A percentile compares a stretch with the other conserved stretches of the same genome.
These are phyloP conservation scores for Microtus ochrogaster DNA, from an alignment of 2,113 vertebrate genomes.

Conservation along the genomic window DNA sequence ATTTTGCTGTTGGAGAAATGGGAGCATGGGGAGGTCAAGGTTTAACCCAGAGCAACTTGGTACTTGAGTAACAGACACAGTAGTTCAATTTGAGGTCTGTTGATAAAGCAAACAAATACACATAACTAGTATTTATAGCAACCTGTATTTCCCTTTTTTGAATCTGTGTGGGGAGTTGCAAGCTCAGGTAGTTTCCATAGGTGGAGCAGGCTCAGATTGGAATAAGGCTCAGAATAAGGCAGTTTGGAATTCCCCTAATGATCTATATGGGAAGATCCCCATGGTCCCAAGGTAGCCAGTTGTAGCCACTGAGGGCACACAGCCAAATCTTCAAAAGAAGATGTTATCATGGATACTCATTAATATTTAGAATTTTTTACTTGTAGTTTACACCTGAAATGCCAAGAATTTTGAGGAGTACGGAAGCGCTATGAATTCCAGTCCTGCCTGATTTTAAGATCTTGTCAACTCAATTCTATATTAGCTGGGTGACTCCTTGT, in stretches of 20 bases:
- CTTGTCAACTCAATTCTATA: neutral
- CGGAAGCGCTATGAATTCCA: neutral
- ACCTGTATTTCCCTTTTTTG: neutral
- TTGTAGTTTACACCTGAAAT: no score
- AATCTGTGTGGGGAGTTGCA: neutral
- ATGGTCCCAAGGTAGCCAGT: neutral
- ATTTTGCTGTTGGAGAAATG: neutral
- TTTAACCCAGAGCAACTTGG: neutral
- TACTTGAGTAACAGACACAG: neutral
- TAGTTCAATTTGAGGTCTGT: constrained; percentile 13
- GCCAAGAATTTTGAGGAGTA: neutral
- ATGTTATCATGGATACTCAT: neutral
- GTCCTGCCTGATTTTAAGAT: constrained; percentile 4
- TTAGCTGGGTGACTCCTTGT: neutral
- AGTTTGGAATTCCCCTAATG: neutral
- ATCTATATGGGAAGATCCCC: fast-evolving
- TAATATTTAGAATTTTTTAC: neutral
- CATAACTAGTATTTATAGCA: neutral
- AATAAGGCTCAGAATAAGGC: fast-evolving
- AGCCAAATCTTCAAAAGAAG: neutral
- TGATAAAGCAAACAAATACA: neutral
- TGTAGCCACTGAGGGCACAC: neutral
- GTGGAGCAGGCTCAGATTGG: neutral
- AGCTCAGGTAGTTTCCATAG: neutral
- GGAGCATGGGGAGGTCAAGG: neutral